Evolutionary conservation across 2,113 vertebrate species (phyloP).

Genomic region (Pipa parva): DNA sequence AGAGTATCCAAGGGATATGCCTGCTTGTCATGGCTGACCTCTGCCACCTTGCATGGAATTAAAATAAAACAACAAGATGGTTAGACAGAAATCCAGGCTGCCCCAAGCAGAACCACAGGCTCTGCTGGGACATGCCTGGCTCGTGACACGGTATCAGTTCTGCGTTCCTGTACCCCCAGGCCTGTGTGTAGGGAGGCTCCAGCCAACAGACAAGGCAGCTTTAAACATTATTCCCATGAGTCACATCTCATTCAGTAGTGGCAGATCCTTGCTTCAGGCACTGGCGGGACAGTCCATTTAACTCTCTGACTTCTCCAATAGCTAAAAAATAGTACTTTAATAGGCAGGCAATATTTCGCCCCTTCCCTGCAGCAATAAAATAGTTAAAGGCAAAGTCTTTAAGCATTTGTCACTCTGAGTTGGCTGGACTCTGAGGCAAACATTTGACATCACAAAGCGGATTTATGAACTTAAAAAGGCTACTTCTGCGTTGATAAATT

Average conservation of each 20-base stretch:
- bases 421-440: constrained; percentile 12
- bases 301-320: constrained; percentile 11
- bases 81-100: constrained; percentile 7
- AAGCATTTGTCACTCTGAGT: neutral
- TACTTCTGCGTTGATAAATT: constrained; percentile 11
- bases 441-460: neutral
- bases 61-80: neutral
- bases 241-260: constrained; percentile 38
- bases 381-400: neutral
- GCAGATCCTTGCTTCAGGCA: constrained; percentile 30
- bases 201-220: constrained; percentile 29
- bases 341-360: neutral
- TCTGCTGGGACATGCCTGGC: constrained; percentile 30
- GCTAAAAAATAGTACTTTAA: neutral
- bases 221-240: constrained; percentile 39
- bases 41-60: constrained; percentile 2
- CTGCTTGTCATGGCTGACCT: neutral
- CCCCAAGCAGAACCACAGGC: constrained; percentile 2
- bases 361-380: neutral
- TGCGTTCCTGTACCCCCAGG: constrained; percentile 23
- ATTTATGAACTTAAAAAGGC: constrained; percentile 5
- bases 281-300: constrained; percentile 19
- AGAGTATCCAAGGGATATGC: too few species aligned
- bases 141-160: constrained; percentile 35
- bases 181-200: constrained; percentile 28